Evolutionary conservation across 2,113 vertebrate species (phyloP).

Genomic region (Cryptomyrus ogoouensis): DNA sequence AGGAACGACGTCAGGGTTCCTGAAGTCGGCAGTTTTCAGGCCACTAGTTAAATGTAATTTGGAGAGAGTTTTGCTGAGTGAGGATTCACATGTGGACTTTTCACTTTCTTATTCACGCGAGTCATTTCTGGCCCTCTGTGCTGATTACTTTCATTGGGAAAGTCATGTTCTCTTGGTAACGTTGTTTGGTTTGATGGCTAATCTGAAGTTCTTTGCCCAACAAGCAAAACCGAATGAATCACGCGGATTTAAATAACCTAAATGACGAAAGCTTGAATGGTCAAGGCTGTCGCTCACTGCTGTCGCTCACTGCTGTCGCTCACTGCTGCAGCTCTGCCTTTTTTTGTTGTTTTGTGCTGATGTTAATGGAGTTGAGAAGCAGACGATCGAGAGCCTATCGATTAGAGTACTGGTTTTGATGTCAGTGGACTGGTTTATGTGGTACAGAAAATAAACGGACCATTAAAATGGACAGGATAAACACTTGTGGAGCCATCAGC

Average conservation of each 20-base stretch:
- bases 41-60: constrained; percentile 5
- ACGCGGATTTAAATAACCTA: not conserved
- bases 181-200: too few relatives aligned
- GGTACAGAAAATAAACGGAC: not conserved
- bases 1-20: not conserved
- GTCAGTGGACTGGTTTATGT: not conserved
- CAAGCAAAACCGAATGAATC: not conserved
- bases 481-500: not conserved
- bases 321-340: not conserved
- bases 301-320: not conserved
- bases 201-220: not conserved
- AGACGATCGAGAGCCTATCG: not conserved
- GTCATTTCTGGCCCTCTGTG: constrained; percentile 17
- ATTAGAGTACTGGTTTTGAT: not conserved
- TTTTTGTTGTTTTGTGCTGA: not conserved
- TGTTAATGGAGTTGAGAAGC: not conserved
- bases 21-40: not conserved
- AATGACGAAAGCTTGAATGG: not conserved
- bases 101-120: constrained; percentile 31
- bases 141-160: not conserved
- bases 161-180: not conserved
- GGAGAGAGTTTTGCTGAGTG: not conserved
- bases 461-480: not conserved
- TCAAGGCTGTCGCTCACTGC: not conserved
- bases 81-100: constrained; percentile 21